A percentile compares a stretch with the other conserved stretches of the same genome.
These are phyloP conservation scores for Hyphantria cunea DNA, from an alignment of 1,140 invertebrate species.

Conservation along the genomic window DNA sequence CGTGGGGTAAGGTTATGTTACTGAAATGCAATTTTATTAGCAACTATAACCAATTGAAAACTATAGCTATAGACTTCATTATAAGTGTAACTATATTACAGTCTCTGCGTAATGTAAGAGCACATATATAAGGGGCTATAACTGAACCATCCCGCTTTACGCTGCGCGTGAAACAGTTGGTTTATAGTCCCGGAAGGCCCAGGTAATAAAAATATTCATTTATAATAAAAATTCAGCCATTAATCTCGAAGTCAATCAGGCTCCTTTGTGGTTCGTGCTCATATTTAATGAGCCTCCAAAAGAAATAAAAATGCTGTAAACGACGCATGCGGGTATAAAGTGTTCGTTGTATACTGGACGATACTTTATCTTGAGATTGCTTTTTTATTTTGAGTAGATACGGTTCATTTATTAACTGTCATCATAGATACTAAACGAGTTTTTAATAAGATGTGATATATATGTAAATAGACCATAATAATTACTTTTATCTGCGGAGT, in stretches of 20 bases:
- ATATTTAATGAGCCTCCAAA: slow-evolving; percentile 1
- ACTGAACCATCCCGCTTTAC: no score
- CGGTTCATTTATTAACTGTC: not conserved
- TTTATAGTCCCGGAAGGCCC: not conserved
- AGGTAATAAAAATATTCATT: slow-evolving; percentile 2
- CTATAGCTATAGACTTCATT: no score
- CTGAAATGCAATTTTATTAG: no score
- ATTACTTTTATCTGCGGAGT: no score
- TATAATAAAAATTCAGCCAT: not conserved
- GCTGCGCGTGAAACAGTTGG: not conserved
- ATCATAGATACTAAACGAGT: no score
- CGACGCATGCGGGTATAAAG: not conserved
- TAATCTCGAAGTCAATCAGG: slow-evolving; percentile 3
- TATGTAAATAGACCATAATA: no score
- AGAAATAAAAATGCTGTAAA: slow-evolving; percentile 5
- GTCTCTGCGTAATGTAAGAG: no score
- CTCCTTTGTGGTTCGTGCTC: not conserved
- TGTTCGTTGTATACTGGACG: not conserved
- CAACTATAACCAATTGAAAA: no score
- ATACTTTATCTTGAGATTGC: not conserved
- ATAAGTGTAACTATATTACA: no score
- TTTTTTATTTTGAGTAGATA: not conserved
- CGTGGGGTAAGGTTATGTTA: no score
- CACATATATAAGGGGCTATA: no score
- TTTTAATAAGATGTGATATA: no score